Evolutionary conservation across 2,888 invertebrate species (phyloP).

Genomic region (Pimpla rufipes): DNA sequence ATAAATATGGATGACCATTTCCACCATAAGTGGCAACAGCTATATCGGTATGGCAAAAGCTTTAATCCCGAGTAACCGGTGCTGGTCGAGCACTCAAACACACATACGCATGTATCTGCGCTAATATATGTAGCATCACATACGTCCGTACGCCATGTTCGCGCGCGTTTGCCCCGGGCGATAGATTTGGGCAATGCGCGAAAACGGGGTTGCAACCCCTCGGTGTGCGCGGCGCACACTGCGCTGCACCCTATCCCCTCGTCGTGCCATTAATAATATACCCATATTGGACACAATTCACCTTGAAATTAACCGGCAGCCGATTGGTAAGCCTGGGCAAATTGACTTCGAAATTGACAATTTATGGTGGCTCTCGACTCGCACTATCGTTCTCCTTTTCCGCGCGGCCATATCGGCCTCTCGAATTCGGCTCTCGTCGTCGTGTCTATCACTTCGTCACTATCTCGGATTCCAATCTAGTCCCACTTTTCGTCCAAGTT

Average conservation of each 20-base stretch:
- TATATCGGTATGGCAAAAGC: conserved; percentile 41
- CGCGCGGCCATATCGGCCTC: not conserved
- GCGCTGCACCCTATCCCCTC: conserved; percentile 68
- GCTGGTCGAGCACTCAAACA: conserved; percentile 43
- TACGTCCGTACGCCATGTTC: conserved; percentile 65
- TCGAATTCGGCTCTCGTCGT: not conserved
- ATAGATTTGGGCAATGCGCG: conserved; percentile 84
- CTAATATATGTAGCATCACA: not conserved
- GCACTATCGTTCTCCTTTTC: conserved; percentile 65
- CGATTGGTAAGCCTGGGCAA: conserved; percentile 85
- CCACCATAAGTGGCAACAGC: not conserved
- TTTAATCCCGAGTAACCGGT: conserved; percentile 55
- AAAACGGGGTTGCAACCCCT: conserved; percentile 84
- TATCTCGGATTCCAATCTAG: conserved; percentile 11
- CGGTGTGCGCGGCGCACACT: conserved; percentile 77
- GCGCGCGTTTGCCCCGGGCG: conserved; percentile 77
- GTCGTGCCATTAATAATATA: conserved; percentile 85
- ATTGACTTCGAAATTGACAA: conserved; percentile 86
- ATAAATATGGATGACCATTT: not conserved
- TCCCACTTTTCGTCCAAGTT: not conserved
- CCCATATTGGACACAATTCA: conserved; percentile 86
- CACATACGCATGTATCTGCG: not conserved
- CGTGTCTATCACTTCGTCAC: conserved; percentile 13
- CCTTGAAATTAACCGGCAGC: conserved; percentile 85
- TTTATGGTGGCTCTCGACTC: conserved; percentile 79